Evolutionary conservation across 2,113 vertebrate species (phyloP).

Genomic region (Garra rufa): DNA sequence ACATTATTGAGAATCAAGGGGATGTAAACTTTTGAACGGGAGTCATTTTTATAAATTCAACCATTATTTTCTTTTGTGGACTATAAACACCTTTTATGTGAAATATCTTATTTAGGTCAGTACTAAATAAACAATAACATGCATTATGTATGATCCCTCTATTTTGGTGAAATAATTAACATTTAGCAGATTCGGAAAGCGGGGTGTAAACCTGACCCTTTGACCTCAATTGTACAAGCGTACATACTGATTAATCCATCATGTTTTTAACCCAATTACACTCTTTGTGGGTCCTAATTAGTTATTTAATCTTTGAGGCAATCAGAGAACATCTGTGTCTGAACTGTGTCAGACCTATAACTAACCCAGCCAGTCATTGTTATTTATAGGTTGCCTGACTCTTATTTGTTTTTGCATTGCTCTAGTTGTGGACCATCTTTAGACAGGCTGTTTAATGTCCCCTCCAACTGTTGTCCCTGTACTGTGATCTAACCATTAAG

Average conservation of each 20-base stretch:
- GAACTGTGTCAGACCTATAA: not conserved
- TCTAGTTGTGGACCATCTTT: constrained; percentile 6
- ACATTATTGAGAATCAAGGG: too few relatives aligned
- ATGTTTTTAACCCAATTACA: constrained; percentile 21
- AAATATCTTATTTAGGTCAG: too few relatives aligned
- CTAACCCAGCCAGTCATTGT: not conserved
- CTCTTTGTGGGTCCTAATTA: not conserved
- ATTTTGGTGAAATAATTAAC: too few relatives aligned
- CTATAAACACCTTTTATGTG: too few relatives aligned
- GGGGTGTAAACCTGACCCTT: too few relatives aligned
- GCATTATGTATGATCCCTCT: too few relatives aligned
- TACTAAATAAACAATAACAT: too few relatives aligned
- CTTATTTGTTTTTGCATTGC: not conserved
- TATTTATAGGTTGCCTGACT: not conserved
- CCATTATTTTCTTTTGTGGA: too few relatives aligned
- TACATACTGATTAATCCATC: not conserved
- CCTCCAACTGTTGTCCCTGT: not conserved
- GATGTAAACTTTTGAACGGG: too few relatives aligned
- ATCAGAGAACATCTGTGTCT: not conserved
- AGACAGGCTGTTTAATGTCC: not conserved
- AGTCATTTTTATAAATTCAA: too few relatives aligned
- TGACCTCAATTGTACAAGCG: not conserved
- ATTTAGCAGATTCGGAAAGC: too few relatives aligned
- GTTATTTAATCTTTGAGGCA: not conserved
- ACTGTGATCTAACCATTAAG: not conserved